Evolutionary conservation across 2,797 vertebrate genomes (phyloP).

Genomic region (Syngnathus rostellatus): DNA sequence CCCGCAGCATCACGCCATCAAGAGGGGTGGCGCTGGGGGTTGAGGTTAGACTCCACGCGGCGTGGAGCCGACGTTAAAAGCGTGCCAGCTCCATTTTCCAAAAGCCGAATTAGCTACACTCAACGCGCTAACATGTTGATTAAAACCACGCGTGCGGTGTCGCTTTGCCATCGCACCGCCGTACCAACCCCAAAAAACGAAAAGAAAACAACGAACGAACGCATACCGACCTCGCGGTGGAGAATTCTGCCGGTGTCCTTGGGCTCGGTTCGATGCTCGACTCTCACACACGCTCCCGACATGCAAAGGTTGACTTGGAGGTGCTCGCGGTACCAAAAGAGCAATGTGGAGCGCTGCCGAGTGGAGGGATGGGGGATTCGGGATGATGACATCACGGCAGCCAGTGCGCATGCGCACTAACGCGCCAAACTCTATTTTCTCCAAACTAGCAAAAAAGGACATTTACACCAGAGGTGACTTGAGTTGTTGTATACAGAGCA

Average conservation of each 20-base stretch:
- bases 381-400: background rate
- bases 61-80: background rate
- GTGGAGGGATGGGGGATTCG: background rate
- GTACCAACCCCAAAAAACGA: background rate
- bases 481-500: background rate
- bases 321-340: no score
- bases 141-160: background rate
- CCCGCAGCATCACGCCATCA: slow-evolving; percentile 14
- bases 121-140: background rate
- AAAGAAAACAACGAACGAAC: background rate
- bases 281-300: background rate
- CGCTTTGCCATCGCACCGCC: slow-evolving; percentile 12
- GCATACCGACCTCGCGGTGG: background rate
- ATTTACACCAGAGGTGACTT: background rate
- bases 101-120: background rate
- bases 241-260: background rate
- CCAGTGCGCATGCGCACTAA: background rate
- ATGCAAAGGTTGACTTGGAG: background rate
- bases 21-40: no score
- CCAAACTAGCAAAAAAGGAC: background rate
- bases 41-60: background rate
- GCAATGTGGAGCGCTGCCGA: background rate
- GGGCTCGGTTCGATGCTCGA: background rate
- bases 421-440: background rate
- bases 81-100: no score